Base-by-base conservation (phyloP, 1,140 invertebrate species). In the Physella acuta region DNA sequence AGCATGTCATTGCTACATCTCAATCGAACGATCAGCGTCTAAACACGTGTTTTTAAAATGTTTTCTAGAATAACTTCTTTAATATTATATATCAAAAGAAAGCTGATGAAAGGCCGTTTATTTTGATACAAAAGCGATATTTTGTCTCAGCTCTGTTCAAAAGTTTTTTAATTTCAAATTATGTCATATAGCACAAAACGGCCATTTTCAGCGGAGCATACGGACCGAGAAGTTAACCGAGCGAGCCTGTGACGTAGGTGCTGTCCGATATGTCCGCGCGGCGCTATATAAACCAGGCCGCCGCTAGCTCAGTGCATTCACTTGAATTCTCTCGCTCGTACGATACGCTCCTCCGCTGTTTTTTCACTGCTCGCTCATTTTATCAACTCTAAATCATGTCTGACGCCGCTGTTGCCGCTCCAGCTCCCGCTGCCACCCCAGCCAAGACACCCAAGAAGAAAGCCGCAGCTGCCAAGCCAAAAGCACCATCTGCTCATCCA, bases 381-480 rank as follows among this genome's bases (percentile, higher is more conserved):
- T n/a, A n/a, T n/a, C n/a, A n/a, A n/a, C n/a, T n/a, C n/a, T n/a
- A n/a, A n/a, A n/a, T n/a, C n/a, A 55, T 55, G 53, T 55, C 52
- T 30, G 33, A 37, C 34, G 63, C 70, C 31, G 62, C 49, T 53
- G 63, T 60, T 55, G n/a, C n/a, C n/a, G n/a, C n/a, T n/a, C 34
- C 70, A 16, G 63, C 71, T 26, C 39, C 70, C 24, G 36, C 68
- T 16, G 53, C 71, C 14, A 37, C 72, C 20, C 60, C 26, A 49
- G 56, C 62, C 62, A 65, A 65, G 28, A 24, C 53, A 30, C 33
- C 53, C 24, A n/a, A n/a, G n/a, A 68, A 56, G 36, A 62, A 62
- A 51, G 26, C 24, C 1, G 58, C 59, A 36, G 56, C 73, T n/a
- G n/a, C n/a, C 26, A 63, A 63, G 56, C 11, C 75, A 3, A 79